Conservation (phyloP, 2,113 vertebrate species). For the Calidris pygmaea region DNA sequence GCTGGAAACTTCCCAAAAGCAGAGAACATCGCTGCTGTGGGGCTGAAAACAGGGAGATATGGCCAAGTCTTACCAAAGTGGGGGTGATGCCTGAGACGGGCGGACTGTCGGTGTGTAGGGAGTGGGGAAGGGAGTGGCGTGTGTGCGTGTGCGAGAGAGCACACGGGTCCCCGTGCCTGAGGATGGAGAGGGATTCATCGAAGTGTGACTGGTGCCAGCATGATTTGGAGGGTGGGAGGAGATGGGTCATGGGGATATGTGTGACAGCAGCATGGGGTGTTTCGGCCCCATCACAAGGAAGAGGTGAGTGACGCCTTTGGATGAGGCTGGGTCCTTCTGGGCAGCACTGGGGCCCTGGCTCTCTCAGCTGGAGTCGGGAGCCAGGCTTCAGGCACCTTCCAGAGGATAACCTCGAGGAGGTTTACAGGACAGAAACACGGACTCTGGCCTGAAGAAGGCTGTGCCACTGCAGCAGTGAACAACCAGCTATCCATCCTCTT, state of each 20-base stretch:
- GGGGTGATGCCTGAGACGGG: not conserved
- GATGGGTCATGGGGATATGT: not conserved
- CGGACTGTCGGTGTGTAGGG: fast-evolving
- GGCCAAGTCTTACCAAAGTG: not conserved
- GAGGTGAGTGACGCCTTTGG: not conserved
- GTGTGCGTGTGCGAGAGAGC: not conserved
- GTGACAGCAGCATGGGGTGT: not conserved
- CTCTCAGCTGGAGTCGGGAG: not conserved
- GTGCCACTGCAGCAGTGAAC: not conserved
- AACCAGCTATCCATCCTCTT: not conserved
- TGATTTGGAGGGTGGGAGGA: slow-evolving; percentile 1
- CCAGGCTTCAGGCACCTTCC: not conserved
- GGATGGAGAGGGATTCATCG: not conserved
- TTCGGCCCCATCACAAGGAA: not conserved
- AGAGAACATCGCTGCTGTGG: not conserved
- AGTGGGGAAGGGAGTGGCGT: fast-evolving
- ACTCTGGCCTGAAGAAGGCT: not conserved
- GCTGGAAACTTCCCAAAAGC: not conserved
- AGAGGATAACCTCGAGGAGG: not conserved
- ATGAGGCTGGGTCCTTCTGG: not conserved
- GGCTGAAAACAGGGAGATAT: not conserved
- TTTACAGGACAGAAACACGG: not conserved
- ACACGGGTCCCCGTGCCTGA: fast-evolving
- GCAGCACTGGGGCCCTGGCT: not conserved
- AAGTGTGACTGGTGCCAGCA: not conserved